Evolutionary conservation across 1,140 invertebrate species (phyloP), one percentile per base, ranked within the genome.

Genomic region (Chironomus tepperi): DNA sequence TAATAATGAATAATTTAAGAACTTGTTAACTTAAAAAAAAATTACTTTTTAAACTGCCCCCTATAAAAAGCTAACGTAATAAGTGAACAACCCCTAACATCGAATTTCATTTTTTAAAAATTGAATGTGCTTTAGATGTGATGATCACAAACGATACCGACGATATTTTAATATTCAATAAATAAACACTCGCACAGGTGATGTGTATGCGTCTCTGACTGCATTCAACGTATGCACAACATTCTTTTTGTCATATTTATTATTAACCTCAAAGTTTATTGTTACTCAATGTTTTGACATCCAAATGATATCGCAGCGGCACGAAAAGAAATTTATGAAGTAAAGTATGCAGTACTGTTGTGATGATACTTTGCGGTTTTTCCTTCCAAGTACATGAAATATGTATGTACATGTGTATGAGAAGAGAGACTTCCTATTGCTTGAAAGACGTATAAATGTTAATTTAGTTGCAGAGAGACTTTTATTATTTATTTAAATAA

Each of bases 91-190:
- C 5, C 5, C 5, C 5, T 34, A 34, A 34, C 24, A 34, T 34
- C 24, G n/a, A 34, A 2, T 34, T 34, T 5, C 24, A 34, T 34
- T 34, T 34, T 2, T 34, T 34, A 34, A 34, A 34, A 57, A 57
- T 57, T 15, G n/a, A 57, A 57, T 57, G 24, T 34, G 47, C 47
- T 57, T 57, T 57, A 12, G n/a, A 57, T 57, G n/a, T 57, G 47
- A 57, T 9, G 47, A 57, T 57, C 47, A 57, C 47, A 57, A 57
- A 57, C 47, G 47, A 57, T 57, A 57, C 47, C 47, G 47, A 57
- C 47, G 47, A 57, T 57, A 57, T 57, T 57, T 57, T 57, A 57
- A 57, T 57, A 57, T 57, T 57, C 47, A 57, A 57, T 57, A 57
- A 57, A 57, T 57, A 57, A 57, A 57, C 47, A 57, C 47, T 57